phyloP scores from a whole-genome alignment of 2,113 vertebrate species.

The Tetrao urogallus region DNA sequence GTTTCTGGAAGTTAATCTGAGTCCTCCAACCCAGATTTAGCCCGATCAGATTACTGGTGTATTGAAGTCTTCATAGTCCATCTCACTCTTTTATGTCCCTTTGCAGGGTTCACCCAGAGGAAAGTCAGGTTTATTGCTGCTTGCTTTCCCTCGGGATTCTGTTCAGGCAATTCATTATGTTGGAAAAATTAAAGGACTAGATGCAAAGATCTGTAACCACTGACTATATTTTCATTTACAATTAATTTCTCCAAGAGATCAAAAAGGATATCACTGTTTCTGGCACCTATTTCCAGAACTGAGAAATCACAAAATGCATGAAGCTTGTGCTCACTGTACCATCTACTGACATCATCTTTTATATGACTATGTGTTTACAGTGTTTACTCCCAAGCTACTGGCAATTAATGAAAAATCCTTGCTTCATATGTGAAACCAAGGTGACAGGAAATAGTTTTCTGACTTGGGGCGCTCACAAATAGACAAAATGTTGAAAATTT shows the following conservation, averaged over 20 bases:
- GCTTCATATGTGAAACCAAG: not conserved
- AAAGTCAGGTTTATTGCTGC: constrained; percentile 3
- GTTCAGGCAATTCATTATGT: not conserved
- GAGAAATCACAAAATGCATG: not conserved
- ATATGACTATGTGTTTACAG: not conserved
- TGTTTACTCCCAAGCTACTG: not conserved
- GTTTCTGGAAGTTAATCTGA: constrained; percentile 26
- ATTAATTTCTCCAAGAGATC: not conserved
- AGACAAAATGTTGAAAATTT: not conserved
- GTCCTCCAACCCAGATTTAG: constrained; percentile 29
- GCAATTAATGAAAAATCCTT: not conserved
- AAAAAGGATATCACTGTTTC: not conserved
- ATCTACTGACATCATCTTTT: not conserved
- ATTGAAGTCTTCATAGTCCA: constrained; percentile 7
- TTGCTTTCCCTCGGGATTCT: constrained; percentile 17
- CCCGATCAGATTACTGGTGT: not conserved
- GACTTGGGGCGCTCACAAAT: not conserved
- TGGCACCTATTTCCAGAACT: not conserved
- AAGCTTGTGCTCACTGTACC: not conserved
- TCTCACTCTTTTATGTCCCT: not conserved
- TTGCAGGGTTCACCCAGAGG: not conserved
- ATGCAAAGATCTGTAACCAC: not conserved
- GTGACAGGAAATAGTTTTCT: not conserved
- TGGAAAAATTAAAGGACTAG: not conserved
- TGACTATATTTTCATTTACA: not conserved